These are phyloP conservation scores for Melanogrammus aeglefinus DNA, from an alignment of 2,797 vertebrate genomes.

Conservation along the genomic window DNA sequence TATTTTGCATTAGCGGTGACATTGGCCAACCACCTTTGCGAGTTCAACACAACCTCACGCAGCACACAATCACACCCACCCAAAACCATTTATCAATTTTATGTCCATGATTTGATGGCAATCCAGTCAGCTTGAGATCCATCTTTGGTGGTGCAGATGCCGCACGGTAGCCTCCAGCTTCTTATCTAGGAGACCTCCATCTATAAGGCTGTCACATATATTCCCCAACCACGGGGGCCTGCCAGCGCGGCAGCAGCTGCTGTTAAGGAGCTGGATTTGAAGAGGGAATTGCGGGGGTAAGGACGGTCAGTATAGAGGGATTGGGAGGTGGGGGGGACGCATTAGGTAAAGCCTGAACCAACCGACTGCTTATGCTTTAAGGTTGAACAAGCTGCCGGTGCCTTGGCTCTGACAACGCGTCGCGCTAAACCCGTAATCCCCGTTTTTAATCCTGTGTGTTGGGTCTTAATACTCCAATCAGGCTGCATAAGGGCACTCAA, in stretches of 20 bases:
- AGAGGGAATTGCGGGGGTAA: conserved; percentile 6
- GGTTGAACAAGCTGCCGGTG: conserved; percentile 25
- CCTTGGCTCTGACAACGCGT: conserved; percentile 21
- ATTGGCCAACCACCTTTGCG: neutral
- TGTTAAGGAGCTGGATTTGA: conserved; percentile 30
- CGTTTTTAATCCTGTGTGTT: conserved; percentile 47
- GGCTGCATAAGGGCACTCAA: conserved; percentile 48
- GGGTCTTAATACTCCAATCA: conserved; percentile 59
- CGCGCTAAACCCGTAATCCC: conserved; percentile 48
- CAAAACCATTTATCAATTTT: neutral
- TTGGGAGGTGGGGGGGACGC: conserved; percentile 13
- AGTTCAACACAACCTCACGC: neutral
- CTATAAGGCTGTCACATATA: conserved; percentile 53
- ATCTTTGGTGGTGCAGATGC: conserved; percentile 39
- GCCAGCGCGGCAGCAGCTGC: conserved; percentile 40
- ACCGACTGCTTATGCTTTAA: conserved; percentile 27
- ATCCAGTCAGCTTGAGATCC: conserved; percentile 27
- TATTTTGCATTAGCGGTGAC: neutral
- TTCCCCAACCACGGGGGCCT: conserved; percentile 24
- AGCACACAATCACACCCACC: neutral
- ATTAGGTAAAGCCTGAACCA: conserved; percentile 29
- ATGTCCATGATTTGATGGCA: neutral
- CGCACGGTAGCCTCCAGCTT: conserved; percentile 31
- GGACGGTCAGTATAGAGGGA: conserved; percentile 11
- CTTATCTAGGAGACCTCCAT: conserved; percentile 52